Evolutionary conservation across 2,113 vertebrate genomes (phyloP).

Genomic region (Paramormyrops kingsleyae): DNA sequence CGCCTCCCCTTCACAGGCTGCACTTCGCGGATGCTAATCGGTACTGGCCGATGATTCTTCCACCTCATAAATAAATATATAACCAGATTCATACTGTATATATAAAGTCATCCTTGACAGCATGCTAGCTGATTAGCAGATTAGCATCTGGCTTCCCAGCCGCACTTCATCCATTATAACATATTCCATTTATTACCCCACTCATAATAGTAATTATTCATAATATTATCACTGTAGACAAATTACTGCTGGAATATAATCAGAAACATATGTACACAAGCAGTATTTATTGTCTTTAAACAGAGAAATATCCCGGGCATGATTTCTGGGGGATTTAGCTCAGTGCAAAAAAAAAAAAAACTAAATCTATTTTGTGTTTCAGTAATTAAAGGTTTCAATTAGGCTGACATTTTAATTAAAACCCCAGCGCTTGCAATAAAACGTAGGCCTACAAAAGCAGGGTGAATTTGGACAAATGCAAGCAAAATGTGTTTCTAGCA

Average conservation of each 20-base stretch:
- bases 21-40: neutral
- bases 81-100: neutral
- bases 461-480: neutral
- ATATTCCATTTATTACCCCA: neutral
- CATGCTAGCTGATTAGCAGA: neutral
- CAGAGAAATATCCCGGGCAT: neutral
- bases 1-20: neutral
- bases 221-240: neutral
- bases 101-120: neutral
- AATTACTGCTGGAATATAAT: neutral
- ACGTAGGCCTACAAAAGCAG: neutral
- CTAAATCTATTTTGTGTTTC: neutral
- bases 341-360: neutral
- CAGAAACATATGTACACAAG: neutral
- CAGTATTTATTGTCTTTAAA: neutral
- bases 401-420: slow-evolving; percentile 7
- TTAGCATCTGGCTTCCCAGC: neutral
- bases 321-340: neutral
- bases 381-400: slow-evolving; percentile 10
- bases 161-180: neutral
- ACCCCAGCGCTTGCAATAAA: neutral
- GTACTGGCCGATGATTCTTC: neutral
- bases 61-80: neutral
- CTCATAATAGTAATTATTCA: neutral
- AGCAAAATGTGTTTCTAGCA: neutral